These are phyloP conservation scores for Lacerta viridis DNA, from an alignment of 2,797 vertebrate genomes.

Conservation along the genomic window DNA sequence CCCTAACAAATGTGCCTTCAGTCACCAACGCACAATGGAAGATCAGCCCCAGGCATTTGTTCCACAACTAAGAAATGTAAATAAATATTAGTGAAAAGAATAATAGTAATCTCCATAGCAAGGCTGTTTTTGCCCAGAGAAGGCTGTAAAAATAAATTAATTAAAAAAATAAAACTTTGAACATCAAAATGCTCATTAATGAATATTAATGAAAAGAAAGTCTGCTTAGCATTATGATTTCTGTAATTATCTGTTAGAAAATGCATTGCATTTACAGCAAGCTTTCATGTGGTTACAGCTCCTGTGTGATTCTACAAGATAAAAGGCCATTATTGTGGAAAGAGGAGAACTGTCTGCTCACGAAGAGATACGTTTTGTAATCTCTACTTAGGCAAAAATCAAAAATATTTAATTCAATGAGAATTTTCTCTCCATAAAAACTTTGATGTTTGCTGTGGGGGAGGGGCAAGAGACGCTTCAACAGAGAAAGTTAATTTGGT, in stretches of 20 bases:
- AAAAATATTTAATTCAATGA: constrained; percentile 21
- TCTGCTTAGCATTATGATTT: constrained; percentile 4
- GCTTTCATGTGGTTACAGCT: constrained; percentile 13
- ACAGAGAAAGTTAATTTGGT: constrained; percentile 45
- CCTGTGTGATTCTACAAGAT: neutral
- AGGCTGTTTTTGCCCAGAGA: neutral
- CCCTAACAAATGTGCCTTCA: neutral
- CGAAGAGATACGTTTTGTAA: neutral
- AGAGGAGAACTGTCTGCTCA: constrained; percentile 20
- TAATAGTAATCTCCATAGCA: neutral
- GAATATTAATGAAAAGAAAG: neutral
- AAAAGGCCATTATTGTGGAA: neutral
- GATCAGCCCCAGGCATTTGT: neutral
- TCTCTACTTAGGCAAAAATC: constrained; percentile 38
- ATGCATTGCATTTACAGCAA: constrained; percentile 5
- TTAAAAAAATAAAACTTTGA: neutral
- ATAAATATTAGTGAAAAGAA: neutral
- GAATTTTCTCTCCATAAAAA: neutral
- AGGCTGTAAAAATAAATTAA: too few relatives aligned
- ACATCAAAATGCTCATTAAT: constrained; percentile 18
- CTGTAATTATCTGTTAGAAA: constrained; percentile 29
- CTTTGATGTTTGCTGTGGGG: neutral
- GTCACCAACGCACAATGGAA: neutral
- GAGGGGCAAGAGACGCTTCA: constrained; percentile 15
- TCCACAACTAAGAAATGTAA: neutral